Percentiles rank a stretch among this genome's conserved stretches.
These are phyloP conservation scores for Anniella stebbinsi DNA, from an alignment of 2,797 vertebrate species.

Conservation along the genomic window DNA sequence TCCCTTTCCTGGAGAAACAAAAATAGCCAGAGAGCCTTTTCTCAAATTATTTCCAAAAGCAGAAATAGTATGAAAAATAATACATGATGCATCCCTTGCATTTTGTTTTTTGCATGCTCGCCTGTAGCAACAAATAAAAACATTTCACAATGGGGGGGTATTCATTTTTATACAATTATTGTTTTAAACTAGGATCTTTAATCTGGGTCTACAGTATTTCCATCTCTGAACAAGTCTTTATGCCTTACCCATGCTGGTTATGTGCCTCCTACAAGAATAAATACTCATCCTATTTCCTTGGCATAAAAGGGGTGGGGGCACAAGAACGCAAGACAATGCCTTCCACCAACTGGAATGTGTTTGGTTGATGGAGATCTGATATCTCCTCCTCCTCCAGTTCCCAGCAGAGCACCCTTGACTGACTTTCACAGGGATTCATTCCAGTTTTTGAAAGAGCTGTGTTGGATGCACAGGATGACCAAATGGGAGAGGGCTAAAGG, in stretches of 20 bases:
- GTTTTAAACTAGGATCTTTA: rapidly evolving
- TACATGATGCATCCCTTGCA: background rate
- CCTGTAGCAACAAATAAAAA: constrained; percentile 17
- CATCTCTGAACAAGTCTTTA: background rate
- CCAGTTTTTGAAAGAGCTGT: background rate
- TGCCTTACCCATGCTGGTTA: background rate
- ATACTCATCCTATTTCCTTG: background rate
- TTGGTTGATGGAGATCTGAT: constrained; percentile 7
- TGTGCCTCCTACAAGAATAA: background rate
- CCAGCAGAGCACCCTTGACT: rapidly evolving
- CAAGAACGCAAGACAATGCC: background rate
- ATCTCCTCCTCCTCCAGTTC: background rate
- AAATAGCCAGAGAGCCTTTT: constrained; percentile 55
- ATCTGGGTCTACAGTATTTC: background rate
- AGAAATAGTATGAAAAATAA: constrained; percentile 12
- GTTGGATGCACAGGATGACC: background rate
- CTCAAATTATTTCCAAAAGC: constrained; percentile 32
- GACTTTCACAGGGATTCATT: background rate
- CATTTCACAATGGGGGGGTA: background rate
- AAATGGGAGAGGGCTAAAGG: rapidly evolving
- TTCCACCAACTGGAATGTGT: constrained; percentile 9
- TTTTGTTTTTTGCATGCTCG: background rate
- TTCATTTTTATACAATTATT: constrained; percentile 1
- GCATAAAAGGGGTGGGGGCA: background rate
- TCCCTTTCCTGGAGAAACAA: constrained; percentile 40